Evolutionary conservation across 2,113 vertebrate genomes (phyloP), one percentile per base, ranked within the genome.

Genomic region (Semnopithecus entellus): DNA sequence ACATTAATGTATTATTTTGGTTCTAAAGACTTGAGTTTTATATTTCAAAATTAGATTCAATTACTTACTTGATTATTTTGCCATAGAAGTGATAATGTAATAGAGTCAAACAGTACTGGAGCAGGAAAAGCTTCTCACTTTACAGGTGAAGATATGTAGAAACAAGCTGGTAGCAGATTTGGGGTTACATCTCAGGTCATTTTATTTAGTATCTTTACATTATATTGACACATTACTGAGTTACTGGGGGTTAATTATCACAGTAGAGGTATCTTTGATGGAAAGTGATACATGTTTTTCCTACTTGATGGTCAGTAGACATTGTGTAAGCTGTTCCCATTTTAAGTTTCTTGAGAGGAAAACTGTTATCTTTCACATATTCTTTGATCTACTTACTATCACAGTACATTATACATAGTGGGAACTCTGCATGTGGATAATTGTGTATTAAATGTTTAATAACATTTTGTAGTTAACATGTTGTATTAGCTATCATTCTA

Each of bases 291-390:
- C 70, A 13, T 72, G 5, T 72, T 93, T 97, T 87, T 79, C 23
- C 30, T 6, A 86, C 11, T 79, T 92, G 50, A 40, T 90, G 20
- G 14, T 88, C 40, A 40, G 8, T 91, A 87, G 78, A 32, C 8
- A 14, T 87, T 94, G 40, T 59, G 96, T 38, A 90, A 11, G 5
- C 40, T 88, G 14, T 96, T n/a, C 92, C 61, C 23, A 57, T 92
- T 95, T 93, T 83, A 73, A 95, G 66, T 91, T 96, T 93, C 35
- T 86, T 93, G 27, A 97, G 55, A 70, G 52, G 92, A 85, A 43
- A 59, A 52, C 27, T 79, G 9, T 30, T 91, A 66, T 68, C 16
- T 92, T 91, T 89, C 78, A 32, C 90, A 2, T 72, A 38, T 55
- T 83, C 8, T 43, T 87, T 87, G 35, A 57, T 94, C 38, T 84